phyloP scores from a whole-genome alignment of 2,888 invertebrate species.

The Eilema sororculum region DNA sequence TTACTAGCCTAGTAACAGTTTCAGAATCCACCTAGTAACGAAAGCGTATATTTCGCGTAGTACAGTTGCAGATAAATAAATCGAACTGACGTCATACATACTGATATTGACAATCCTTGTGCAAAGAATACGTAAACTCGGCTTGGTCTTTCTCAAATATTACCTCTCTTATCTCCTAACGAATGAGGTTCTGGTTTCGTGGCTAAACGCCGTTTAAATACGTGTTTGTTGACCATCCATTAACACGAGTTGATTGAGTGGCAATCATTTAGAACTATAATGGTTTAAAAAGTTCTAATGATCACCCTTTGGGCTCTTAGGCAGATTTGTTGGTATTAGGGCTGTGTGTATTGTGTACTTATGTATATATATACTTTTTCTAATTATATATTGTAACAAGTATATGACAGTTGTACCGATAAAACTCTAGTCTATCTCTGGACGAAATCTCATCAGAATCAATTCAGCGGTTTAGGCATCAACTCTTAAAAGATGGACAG shows the following conservation, averaged over 20 bases:
- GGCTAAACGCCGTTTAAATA: slow-evolving; percentile 16
- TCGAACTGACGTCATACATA: slow-evolving; percentile 24
- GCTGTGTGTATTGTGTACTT: too few species aligned
- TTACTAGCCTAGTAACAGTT: too few species aligned
- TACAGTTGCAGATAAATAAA: slow-evolving; percentile 24
- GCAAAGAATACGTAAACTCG: slow-evolving; percentile 38
- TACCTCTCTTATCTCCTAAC: slow-evolving; percentile 19
- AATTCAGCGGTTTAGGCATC: too few species aligned
- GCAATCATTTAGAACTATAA: background rate
- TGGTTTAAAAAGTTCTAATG: background rate
- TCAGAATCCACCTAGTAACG: background rate
- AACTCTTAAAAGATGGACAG: too few species aligned
- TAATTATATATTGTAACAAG: too few species aligned
- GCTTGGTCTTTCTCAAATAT: slow-evolving; percentile 35
- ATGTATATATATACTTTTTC: too few species aligned
- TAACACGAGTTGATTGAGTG: slow-evolving; percentile 16
- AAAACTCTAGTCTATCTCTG: too few species aligned
- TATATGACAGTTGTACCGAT: too few species aligned
- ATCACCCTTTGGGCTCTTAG: background rate
- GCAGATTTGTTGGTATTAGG: too few species aligned
- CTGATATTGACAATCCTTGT: slow-evolving; percentile 37
- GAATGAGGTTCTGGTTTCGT: slow-evolving; percentile 15
- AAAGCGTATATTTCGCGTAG: background rate
- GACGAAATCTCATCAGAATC: too few species aligned
- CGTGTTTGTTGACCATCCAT: slow-evolving; percentile 26